Conservation (phyloP, 2,888 invertebrate species). For the Andrena chrysosceles region DNA sequence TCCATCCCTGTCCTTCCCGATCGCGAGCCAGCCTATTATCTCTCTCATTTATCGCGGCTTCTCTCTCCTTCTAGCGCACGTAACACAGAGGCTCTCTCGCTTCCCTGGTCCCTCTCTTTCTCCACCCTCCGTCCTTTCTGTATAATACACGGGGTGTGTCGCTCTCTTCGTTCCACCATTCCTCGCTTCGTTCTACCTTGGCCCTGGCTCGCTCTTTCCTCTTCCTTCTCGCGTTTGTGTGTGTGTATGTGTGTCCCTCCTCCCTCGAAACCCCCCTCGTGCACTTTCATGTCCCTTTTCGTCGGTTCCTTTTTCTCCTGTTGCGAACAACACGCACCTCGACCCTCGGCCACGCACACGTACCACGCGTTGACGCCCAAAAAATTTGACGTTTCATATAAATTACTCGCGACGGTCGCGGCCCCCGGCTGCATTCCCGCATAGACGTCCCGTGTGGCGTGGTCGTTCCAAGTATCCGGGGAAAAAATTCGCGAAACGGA, state of each 20-base stretch:
- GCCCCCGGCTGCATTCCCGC: background rate
- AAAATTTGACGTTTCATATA: conserved; percentile 74
- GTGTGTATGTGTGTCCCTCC: conserved; percentile 14
- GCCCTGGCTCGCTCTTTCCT: conserved; percentile 38
- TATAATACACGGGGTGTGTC: conserved; percentile 29
- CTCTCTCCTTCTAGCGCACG: conserved; percentile 37
- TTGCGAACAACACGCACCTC: conserved; percentile 58
- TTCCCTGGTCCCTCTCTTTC: conserved; percentile 36
- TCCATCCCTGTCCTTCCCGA: conserved; percentile 52
- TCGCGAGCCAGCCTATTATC: conserved; percentile 68
- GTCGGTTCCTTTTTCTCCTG: conserved; percentile 54
- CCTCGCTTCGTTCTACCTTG: background rate
- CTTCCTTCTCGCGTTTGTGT: conserved; percentile 48
- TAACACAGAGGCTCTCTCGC: background rate
- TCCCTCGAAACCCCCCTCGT: conserved; percentile 44
- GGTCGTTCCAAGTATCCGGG: background rate
- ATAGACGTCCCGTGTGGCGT: conserved; percentile 3
- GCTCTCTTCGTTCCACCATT: conserved; percentile 20
- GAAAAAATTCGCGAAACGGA: background rate
- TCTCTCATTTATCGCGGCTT: conserved; percentile 75
- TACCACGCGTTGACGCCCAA: conserved; percentile 68
- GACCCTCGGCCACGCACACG: conserved; percentile 54
- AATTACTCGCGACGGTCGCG: conserved; percentile 57
- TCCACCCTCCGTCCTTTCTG: conserved; percentile 37
- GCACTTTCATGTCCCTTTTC: conserved; percentile 61